phyloP scores from a whole-genome alignment of 2,113 vertebrate genomes.

The Mellivora capensis region DNA sequence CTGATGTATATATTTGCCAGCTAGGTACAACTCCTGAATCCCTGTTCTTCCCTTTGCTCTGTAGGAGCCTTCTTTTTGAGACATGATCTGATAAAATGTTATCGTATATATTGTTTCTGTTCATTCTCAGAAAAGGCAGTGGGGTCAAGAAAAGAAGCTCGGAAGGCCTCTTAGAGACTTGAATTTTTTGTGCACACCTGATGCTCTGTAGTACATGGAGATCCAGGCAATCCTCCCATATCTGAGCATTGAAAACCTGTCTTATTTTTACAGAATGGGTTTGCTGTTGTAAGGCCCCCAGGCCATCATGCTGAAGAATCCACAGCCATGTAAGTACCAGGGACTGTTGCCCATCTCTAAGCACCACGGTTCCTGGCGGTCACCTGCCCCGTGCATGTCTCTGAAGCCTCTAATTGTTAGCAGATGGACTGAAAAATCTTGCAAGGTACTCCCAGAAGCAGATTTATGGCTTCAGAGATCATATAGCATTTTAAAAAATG shows the following conservation, averaged over 20 bases:
- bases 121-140: slow-evolving; percentile 52
- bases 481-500: slow-evolving; percentile 89
- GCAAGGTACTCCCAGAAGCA: slow-evolving; percentile 90
- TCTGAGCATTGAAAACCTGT: slow-evolving; percentile 81
- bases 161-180: slow-evolving; percentile 49
- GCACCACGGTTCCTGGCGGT: slow-evolving; percentile 87
- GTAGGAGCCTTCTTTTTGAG: slow-evolving; percentile 34
- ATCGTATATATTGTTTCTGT: slow-evolving; percentile 65
- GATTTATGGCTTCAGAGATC: slow-evolving; percentile 93
- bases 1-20: slow-evolving; percentile 8
- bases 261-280: slow-evolving; percentile 88
- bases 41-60: neutral
- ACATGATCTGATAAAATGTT: slow-evolving; percentile 43
- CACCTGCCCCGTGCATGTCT: slow-evolving; percentile 85
- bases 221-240: neutral
- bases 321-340: slow-evolving; percentile 88
- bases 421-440: slow-evolving; percentile 93
- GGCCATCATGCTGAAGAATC: slow-evolving; percentile 89
- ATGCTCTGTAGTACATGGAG: slow-evolving; percentile 54
- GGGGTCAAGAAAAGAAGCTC: slow-evolving; percentile 52
- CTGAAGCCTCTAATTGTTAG: slow-evolving; percentile 91
- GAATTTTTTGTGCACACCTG: slow-evolving; percentile 43
- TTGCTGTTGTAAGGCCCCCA: slow-evolving; percentile 87
- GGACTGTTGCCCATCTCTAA: slow-evolving; percentile 85
- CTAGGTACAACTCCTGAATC: neutral